These are phyloP conservation scores for Urophycis tenuis DNA, from an alignment of 2,797 vertebrate species.

Conservation along the genomic window DNA sequence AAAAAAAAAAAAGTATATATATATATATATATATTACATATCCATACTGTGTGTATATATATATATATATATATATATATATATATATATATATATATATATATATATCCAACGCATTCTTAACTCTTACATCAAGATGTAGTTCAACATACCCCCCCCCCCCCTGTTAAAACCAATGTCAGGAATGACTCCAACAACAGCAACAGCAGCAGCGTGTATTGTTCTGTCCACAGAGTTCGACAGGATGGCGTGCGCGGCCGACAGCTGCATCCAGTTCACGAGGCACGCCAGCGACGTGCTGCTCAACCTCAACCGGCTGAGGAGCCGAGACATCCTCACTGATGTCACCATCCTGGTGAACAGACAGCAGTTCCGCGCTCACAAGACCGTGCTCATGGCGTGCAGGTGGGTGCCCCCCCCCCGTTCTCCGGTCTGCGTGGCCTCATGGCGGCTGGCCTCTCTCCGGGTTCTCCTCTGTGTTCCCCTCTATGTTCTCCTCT, in stretches of 20 bases:
- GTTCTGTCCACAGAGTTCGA: constrained; percentile 62
- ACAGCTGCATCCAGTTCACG: constrained; percentile 99
- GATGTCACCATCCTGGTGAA: constrained; percentile 97
- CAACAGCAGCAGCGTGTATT: background rate
- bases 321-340: constrained; percentile 91
- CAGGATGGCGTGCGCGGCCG: constrained; percentile 90
- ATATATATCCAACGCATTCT: background rate
- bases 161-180: background rate
- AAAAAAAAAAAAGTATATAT: background rate
- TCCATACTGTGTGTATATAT: too few relatives aligned
- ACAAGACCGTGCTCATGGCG: constrained; percentile 98
- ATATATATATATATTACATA: too few relatives aligned
- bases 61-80: too few relatives aligned
- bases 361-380: constrained; percentile 94
- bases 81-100: too few relatives aligned
- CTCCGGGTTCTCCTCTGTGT: too few relatives aligned
- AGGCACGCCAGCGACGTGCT: constrained; percentile 97
- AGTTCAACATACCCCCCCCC: background rate
- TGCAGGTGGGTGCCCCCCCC: constrained; percentile 80
- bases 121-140: background rate
- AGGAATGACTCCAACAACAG: background rate
- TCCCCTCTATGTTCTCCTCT: too few relatives aligned
- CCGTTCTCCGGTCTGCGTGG: background rate
- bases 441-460: too few relatives aligned
- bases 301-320: constrained; percentile 93